Evolutionary conservation across 2,113 vertebrate genomes (phyloP), one percentile per base, ranked within the genome.

Genomic region (Lota lota): DNA sequence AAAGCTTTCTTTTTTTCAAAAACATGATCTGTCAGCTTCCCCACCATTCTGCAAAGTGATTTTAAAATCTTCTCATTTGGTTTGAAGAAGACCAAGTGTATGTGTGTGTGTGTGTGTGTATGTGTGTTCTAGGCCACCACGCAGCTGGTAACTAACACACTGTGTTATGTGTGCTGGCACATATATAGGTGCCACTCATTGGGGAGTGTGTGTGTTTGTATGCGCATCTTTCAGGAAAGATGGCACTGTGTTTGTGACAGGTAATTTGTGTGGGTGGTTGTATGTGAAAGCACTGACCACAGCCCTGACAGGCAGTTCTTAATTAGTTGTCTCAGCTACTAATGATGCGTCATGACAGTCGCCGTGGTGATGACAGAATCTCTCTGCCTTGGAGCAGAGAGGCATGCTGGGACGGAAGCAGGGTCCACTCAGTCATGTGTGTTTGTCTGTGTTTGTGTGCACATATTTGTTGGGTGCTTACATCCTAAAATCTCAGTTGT

Each of bases 241-340:
- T 22, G 22, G 24, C 17, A 62, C 14, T 62, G 61, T 33, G 61
- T 16, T 15, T 78, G 61, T 83, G 83, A 75, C 77, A 77, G 74
- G 75, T 85, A 72, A 66, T 84, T 84, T 63, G 61, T 19, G 28
- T 63, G 61, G 33, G 61, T 19, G 15, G 3, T 16, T 64, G 63
- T 70, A 72, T 79, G 58, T 28, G 0, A 22, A 11, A 66, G 61
- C 64, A 22, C 63, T 62, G 81, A 83, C 84, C 83, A 82, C 63
- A 57, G 80, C 66, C 66, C 75, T 82, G 78, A 87, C 78, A 75
- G 82, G 74, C 88, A 79, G 80, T 60, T 84, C 81, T 85, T 88
- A 89, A 89, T 87, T 88, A 87, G 83, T 83, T 70, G 81, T 83
- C 72, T 70, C 62, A 51, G 76, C 75, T 76, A 72, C 82, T 15